A percentile compares a stretch with the other conserved stretches of the same genome.
These are phyloP conservation scores for Lonchura striata DNA, from an alignment of 2,113 vertebrate species.

Conservation along the genomic window DNA sequence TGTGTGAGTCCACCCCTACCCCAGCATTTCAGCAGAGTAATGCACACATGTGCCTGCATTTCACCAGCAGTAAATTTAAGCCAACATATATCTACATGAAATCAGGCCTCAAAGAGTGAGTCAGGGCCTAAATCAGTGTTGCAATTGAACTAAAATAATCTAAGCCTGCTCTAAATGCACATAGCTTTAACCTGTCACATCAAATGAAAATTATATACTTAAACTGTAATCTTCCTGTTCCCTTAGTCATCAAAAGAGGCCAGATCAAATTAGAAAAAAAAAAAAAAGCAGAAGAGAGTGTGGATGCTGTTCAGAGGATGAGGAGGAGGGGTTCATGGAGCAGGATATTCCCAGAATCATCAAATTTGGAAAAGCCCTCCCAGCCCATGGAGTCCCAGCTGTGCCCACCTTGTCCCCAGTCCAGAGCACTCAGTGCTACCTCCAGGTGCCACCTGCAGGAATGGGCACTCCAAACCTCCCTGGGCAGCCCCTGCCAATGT, in stretches of 20 bases:
- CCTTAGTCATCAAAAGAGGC: constrained; percentile 19
- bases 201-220: constrained; percentile 42
- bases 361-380: background rate
- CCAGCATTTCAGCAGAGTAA: background rate
- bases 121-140: background rate
- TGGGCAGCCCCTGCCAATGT: background rate
- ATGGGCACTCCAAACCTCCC: background rate
- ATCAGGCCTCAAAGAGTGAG: background rate
- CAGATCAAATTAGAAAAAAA: background rate
- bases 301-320: background rate
- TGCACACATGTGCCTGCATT: background rate
- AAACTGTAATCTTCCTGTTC: constrained; percentile 50
- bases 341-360: background rate
- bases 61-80: background rate
- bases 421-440: background rate
- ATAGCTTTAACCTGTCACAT: constrained; percentile 49
- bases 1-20: background rate
- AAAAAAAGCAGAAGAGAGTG: accelerated
- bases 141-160: constrained; percentile 38
- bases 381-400: accelerated
- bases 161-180: constrained; percentile 4
- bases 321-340: background rate
- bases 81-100: background rate
- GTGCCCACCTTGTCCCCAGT: background rate
- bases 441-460: background rate